Evolutionary conservation across 2,888 invertebrate species (phyloP), one percentile per base, ranked within the genome.

Genomic region (Polydrusus cervinus): DNA sequence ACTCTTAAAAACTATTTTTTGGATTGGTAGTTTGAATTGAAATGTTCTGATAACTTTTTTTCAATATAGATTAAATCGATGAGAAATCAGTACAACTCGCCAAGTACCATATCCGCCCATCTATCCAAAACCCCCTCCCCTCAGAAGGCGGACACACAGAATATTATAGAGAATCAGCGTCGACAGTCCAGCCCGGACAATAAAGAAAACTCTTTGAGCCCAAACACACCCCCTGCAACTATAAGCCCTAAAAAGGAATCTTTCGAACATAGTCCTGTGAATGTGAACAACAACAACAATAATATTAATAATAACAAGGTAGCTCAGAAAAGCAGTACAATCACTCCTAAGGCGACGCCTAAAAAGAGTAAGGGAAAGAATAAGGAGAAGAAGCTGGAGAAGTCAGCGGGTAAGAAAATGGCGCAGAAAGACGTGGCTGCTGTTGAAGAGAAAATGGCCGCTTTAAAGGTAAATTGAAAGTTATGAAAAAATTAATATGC

Each of bases 1-100:
- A n/a, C n/a, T n/a, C n/a, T n/a, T n/a, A n/a, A n/a, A n/a, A n/a
- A n/a, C n/a, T n/a, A n/a, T n/a, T n/a, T n/a, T n/a, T n/a, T n/a
- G n/a, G n/a, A n/a, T n/a, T n/a, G n/a, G n/a, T n/a, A n/a, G 43
- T 43, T 43, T 1, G 43, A 13, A 43, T n/a, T 43, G 1, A 43
- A 1, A 43, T 43, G 3, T 13, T 51, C 5, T 25, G n/a, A 25
- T 25, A 25, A 25, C 25, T 25, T 25, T 25, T 25, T 25, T 25
- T 5, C 25, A 25, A 25, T 25, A n/a, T 43, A 77, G 77, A 71
- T 76, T 38, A 90, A 88, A 78, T 87, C 87, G 67, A 90, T 90
- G 87, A 90, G 90, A 83, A 79, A 71, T 72, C 77, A 79, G 7
- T 69, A 74, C 68, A 69, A 38, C 30, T 77, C 78, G 0, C 77